Evolutionary conservation across 2,113 vertebrate species (phyloP).

Genomic region (Arizona elegans): DNA sequence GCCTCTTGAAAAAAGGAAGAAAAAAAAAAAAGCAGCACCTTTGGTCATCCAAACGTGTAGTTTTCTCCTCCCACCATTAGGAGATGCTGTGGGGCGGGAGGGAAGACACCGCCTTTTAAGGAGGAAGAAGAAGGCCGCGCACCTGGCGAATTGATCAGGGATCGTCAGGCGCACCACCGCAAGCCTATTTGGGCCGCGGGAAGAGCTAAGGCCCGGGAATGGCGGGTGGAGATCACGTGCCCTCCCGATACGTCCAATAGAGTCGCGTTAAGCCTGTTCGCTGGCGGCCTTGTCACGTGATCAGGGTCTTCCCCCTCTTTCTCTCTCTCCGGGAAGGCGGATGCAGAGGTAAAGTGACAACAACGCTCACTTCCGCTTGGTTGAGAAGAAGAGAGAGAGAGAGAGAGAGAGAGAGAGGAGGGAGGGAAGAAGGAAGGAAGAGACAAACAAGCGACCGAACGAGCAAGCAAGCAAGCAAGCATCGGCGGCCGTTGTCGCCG

Average conservation of each 20-base stretch:
- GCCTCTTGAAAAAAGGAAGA: too few species aligned
- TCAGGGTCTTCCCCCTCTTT: too few species aligned
- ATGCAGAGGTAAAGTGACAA: neutral
- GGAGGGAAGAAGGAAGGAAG: neutral
- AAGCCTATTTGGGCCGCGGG: neutral
- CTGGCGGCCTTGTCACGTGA: neutral
- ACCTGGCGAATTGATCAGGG: too few species aligned
- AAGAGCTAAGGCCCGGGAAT: neutral
- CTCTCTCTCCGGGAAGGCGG: neutral
- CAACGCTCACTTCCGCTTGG: constrained; percentile 15
- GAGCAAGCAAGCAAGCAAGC: neutral
- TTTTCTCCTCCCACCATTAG: neutral
- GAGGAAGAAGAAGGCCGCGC: neutral
- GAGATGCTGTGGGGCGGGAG: neutral
- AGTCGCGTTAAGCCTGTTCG: neutral
- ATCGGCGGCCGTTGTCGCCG: neutral
- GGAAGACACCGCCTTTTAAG: neutral
- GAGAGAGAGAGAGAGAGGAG: too few species aligned
- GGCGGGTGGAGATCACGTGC: neutral
- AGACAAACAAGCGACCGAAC: neutral
- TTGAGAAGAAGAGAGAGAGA: too few species aligned
- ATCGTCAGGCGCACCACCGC: neutral
- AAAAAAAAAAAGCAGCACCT: too few species aligned
- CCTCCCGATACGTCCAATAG: neutral
- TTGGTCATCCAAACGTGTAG: neutral